Evolutionary conservation across 2,113 vertebrate species (phyloP), one percentile per base, ranked within the genome.

Genomic region (Rhinoptilus africanus): DNA sequence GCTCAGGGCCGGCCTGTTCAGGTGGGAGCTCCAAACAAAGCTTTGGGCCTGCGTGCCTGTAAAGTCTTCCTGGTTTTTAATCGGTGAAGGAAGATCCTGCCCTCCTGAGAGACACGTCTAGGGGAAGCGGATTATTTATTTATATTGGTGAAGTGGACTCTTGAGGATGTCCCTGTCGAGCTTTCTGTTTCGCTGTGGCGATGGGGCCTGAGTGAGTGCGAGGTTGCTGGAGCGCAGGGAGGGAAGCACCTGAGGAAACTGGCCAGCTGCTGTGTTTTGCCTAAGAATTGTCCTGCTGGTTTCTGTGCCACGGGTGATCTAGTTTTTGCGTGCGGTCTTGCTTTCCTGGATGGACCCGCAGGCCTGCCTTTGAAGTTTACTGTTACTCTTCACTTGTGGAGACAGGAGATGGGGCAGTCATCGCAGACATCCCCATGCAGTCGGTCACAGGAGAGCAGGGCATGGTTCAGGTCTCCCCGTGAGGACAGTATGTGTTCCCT

Each of bases 61-160:
- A 0, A 71, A 21, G 8, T 51, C 51, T 91, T 93, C 64, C 79
- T 88, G 68, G 56, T 22, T 86, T 91, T 69, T 45, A 51, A 43
- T 90, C 27, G 3, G 50, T 23, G 15, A 47, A 89, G 88, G 82
- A 86, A 48, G 75, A 88, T 88, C 72, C 72, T 92, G 26, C 54
- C 28, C 72, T 69, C 72, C 73, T 66, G 79, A 86, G 63, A 83
- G 32, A 37, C 17, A 3, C 11, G 41, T 57, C 50, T 67, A 12
- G 54, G 86, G 93, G 89, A 95, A 86, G 16, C 2, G 1, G 79
- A 27, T 94, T 95, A 73, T 92, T 91, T 95, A 89, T 96, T 93
- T 89, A 27, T 67, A 35, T 47, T 47, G 68, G 67, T 4, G 43
- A 54, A 85, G 66, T 67, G 53, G 74, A 24, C 79, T 97, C 75